Base-by-base conservation (phyloP, 2,888 invertebrate species). In the Drosophila picticornis region DNA sequence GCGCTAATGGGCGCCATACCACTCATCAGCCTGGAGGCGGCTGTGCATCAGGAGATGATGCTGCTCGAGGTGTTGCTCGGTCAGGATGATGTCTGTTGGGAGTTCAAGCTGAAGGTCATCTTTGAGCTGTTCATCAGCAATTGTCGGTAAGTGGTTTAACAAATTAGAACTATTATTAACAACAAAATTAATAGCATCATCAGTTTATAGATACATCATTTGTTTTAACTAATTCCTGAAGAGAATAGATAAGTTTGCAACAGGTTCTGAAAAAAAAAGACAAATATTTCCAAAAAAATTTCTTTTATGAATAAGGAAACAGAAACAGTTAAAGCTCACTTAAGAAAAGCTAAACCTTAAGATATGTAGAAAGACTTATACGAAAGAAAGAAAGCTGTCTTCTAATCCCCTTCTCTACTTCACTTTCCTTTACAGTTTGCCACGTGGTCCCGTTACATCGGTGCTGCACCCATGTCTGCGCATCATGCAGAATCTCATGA, bases 71-170 rank as follows among this genome's bases (percentile, higher is more conserved):
- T 97, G 0, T 94, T 98, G 53, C 96, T 99, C 2, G 97, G 98
- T 84, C 97, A 98, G 81, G 97, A 98, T 90, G 99, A 99, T 92
- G 96, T 96, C 5, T 98, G 98, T 91, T 99, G 99, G 99, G 99
- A 99, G 92, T 96, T 96, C 75, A 96, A 99, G 89, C 94, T 99
- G 1, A 95, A 97, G 55, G 96, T 97, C 91, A 97, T 98, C 73
- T 96, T 99, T 94, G 96, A 96, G 80, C 94, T 99, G 61, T 98
- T 99, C 94, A 94, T 98, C 64, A 95, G 96, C 94, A 96, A 97
- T 6, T 96, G 96, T 80, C 94, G 95, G 90, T 93, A 72, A 80
- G 91, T 83, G 27, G 3, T 43, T 22, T 5, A 43, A 43, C 22
- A 22, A 43, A 22, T 0, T 22, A 11, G 1, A 11, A 5, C 11